phyloP scores from a whole-genome alignment of 1,140 invertebrate genomes.

The Nilaparvata lugens region DNA sequence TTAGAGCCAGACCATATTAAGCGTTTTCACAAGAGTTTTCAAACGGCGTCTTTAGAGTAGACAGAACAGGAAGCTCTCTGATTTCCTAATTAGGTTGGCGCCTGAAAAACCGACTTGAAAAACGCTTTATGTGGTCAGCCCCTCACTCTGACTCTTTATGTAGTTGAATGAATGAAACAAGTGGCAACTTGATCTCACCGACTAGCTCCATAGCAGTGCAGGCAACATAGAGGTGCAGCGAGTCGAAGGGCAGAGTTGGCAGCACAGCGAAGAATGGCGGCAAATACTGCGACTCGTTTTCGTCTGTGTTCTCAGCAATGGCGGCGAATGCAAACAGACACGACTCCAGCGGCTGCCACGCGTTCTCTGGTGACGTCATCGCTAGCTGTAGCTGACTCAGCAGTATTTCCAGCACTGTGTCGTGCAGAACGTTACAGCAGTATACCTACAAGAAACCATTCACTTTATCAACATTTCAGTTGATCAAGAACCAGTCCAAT shows the following conservation, averaged over 20 bases:
- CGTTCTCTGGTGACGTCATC: slow-evolving; percentile 1
- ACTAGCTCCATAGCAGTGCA: slow-evolving; percentile 61
- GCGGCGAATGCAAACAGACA: slow-evolving; percentile 73
- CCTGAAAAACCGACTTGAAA: no score
- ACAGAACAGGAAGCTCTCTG: no score
- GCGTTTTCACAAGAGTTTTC: no score
- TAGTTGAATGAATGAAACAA: no score
- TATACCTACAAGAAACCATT: slow-evolving; percentile 69
- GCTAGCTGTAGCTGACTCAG: slow-evolving; percentile 5
- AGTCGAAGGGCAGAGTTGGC: slow-evolving; percentile 51
- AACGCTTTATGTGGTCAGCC: no score
- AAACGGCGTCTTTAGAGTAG: no score
- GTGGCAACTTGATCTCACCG: no score
- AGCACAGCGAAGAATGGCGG: slow-evolving; percentile 56
- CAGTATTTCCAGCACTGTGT: slow-evolving; percentile 55
- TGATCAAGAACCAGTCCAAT: no score
- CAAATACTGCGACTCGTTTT: slow-evolving; percentile 51
- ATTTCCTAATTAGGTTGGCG: no score
- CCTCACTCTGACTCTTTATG: no score
- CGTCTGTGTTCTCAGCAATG: slow-evolving; percentile 55
- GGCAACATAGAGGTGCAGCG: slow-evolving; percentile 47
- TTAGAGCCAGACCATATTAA: no score
- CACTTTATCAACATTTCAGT: no score
- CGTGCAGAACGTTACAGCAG: slow-evolving; percentile 66
- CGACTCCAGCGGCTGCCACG: slow-evolving; percentile 62